phyloP scores from a whole-genome alignment of 2,113 vertebrate species.

The Rhinogobius similis region DNA sequence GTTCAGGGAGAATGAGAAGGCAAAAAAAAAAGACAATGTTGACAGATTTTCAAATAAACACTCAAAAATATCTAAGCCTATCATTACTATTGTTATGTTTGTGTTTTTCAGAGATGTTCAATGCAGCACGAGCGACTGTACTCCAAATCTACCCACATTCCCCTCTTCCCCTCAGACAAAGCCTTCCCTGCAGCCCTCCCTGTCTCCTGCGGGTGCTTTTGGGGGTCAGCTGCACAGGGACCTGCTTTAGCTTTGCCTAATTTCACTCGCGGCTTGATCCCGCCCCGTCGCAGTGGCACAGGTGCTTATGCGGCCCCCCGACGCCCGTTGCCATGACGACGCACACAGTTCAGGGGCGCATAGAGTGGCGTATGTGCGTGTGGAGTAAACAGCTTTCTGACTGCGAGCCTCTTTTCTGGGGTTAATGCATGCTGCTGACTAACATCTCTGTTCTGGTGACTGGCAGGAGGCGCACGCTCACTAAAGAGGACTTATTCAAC shows the following conservation, averaged over 20 bases:
- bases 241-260: conserved; percentile 69
- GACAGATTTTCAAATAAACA: no score
- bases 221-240: conserved; percentile 61
- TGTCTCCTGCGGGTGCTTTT: neutral
- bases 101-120: no score
- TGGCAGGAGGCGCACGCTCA: neutral
- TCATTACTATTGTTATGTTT: no score
- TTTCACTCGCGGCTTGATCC: conserved; percentile 71
- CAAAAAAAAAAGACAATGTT: no score
- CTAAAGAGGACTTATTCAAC: neutral
- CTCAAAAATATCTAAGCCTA: no score
- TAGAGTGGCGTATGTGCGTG: conserved; percentile 57
- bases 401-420: conserved; percentile 3
- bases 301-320: conserved; percentile 65
- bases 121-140: no score
- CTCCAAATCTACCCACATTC: no score
- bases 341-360: conserved; percentile 50
- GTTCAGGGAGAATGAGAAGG: no score
- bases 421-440: conserved; percentile 2
- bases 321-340: conserved; percentile 70
- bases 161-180: no score
- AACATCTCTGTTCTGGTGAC: neutral
- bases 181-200: no score
- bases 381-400: conserved; percentile 22
- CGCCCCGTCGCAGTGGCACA: conserved; percentile 67